phyloP scores from a whole-genome alignment of 2,113 vertebrate species.

The Sardina pilchardus region DNA sequence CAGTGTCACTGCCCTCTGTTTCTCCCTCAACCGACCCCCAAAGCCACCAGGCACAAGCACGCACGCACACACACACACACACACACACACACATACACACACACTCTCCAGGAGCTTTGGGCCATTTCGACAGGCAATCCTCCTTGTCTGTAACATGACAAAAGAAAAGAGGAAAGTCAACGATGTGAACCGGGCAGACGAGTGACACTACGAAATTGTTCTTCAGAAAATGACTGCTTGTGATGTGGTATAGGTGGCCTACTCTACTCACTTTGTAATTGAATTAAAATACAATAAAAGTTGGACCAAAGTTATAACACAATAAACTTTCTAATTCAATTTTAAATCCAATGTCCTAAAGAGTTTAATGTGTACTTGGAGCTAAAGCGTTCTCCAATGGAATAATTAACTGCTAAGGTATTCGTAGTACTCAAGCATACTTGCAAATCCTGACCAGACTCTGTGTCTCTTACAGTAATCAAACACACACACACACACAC shows the following conservation, averaged over 20 bases:
- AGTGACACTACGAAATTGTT: not conserved
- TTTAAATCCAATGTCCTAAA: not conserved
- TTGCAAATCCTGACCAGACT: not conserved
- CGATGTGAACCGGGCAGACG: not conserved
- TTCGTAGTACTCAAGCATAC: not conserved
- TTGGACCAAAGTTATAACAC: not conserved
- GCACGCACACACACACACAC: too few relatives aligned
- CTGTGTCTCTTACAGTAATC: not conserved
- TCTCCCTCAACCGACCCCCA: not conserved
- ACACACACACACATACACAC: too few relatives aligned
- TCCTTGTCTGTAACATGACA: too few relatives aligned
- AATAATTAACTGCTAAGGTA: not conserved
- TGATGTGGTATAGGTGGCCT: not conserved
- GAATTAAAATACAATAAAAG: not conserved
- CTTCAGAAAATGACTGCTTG: not conserved
- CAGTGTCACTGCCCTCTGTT: not conserved
- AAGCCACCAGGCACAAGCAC: not conserved
- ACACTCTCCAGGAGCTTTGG: not conserved
- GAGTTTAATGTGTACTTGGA: not conserved
- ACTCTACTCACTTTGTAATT: not conserved
- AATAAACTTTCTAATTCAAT: not conserved
- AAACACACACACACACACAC: constrained; percentile 24
- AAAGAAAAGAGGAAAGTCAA: too few relatives aligned
- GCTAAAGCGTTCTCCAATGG: not conserved
- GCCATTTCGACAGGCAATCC: not conserved